phyloP scores from a whole-genome alignment of 1,140 invertebrate genomes.

The Amphibalanus amphitrite region DNA sequence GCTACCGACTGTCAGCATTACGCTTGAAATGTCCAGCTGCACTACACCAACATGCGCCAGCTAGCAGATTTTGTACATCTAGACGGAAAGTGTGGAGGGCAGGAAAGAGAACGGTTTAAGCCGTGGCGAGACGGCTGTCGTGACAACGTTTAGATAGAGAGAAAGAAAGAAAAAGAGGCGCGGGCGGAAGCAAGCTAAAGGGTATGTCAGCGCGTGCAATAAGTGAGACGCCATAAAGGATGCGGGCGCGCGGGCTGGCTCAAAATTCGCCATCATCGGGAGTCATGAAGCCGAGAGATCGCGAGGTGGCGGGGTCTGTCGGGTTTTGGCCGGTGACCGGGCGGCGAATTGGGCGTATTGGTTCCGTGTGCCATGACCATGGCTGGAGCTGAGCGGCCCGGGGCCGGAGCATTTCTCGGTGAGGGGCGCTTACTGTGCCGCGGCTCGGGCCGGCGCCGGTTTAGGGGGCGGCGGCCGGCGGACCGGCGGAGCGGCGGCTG shows the following conservation, averaged over 20 bases:
- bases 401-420: not conserved
- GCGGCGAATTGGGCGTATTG: not conserved
- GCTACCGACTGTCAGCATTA: not conserved
- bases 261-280: not conserved
- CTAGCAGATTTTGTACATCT: conserved; percentile 13
- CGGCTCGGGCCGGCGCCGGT: not conserved
- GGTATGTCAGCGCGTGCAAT: conserved; percentile 13
- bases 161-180: too few species aligned
- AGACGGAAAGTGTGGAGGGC: conserved; percentile 16
- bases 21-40: not conserved
- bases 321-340: not conserved
- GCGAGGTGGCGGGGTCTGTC: not conserved
- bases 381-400: too few species aligned
- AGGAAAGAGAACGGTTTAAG: conserved; percentile 10
- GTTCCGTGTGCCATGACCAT: not conserved
- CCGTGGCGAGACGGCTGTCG: not conserved
- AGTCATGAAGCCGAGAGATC: not conserved
- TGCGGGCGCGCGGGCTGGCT: not conserved
- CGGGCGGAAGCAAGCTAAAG: conserved; percentile 4
- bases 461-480: not conserved
- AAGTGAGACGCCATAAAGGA: conserved; percentile 4
- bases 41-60: not conserved
- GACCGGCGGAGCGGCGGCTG: not conserved
- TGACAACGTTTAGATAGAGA: not conserved
- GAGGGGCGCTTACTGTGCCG: not conserved